These are phyloP conservation scores for Hippocampus abdominalis DNA, from an alignment of 2,113 vertebrate genomes.

Conservation along the genomic window DNA sequence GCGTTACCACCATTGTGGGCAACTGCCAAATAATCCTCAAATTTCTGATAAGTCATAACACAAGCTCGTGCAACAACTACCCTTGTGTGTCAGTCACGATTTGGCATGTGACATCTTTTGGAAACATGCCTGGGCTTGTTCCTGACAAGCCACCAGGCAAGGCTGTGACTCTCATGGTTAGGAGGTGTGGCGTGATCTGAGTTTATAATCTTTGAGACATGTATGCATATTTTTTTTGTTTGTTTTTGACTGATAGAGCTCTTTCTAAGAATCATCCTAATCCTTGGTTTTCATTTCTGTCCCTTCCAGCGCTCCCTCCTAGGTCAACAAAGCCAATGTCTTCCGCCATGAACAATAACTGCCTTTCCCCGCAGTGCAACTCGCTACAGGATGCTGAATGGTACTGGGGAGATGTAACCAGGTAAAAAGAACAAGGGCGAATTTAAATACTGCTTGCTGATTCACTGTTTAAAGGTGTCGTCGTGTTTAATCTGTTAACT, in stretches of 20 bases:
- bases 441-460: neutral
- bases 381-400: constrained; percentile 89
- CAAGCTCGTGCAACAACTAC: neutral
- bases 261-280: constrained; percentile 10
- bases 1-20: neutral
- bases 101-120: constrained; percentile 38
- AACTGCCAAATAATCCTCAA: neutral
- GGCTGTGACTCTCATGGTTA: constrained; percentile 14
- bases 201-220: neutral
- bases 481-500: constrained; percentile 13
- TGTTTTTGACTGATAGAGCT: neutral
- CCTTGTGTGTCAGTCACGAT: constrained; percentile 16
- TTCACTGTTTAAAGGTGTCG: neutral
- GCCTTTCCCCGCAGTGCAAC: constrained; percentile 66
- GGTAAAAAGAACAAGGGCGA: constrained; percentile 67
- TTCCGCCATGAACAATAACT: constrained; percentile 79
- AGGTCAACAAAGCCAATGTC: constrained; percentile 85
- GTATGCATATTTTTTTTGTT: neutral
- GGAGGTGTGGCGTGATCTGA: neutral
- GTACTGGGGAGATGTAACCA: constrained; percentile 96
- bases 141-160: constrained; percentile 41
- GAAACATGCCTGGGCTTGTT: constrained; percentile 64
- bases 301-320: constrained; percentile 84
- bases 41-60: neutral
- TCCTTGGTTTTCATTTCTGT: constrained; percentile 17